Conservation (phyloP, 2,797 vertebrate species). For the Pempheris klunzingeri region DNA sequence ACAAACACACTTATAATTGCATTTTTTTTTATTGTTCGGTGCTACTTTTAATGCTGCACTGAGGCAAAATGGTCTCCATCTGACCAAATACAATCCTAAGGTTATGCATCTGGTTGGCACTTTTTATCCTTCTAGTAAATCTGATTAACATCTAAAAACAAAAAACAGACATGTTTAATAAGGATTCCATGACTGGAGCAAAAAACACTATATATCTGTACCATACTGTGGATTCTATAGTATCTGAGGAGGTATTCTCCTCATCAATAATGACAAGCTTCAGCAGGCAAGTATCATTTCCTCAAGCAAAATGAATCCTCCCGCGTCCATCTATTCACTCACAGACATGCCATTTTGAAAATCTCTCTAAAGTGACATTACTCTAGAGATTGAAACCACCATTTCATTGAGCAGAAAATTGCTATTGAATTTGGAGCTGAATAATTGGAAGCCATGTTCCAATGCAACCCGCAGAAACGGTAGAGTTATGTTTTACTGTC, state of each 20-base stretch:
- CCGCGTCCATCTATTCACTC: conserved; percentile 82
- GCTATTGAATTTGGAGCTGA: conserved; percentile 87
- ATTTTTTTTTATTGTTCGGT: conserved; percentile 78
- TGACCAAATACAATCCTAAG: conserved; percentile 72
- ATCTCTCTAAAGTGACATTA: conserved; percentile 84
- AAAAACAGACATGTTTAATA: conserved; percentile 49
- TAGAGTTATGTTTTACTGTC: conserved; percentile 85
- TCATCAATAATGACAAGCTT: conserved; percentile 84
- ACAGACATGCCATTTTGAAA: conserved; percentile 81
- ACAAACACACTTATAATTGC: conserved; percentile 85
- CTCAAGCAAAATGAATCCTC: conserved; percentile 79
- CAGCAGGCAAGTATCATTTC: conserved; percentile 83
- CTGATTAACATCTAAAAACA: conserved; percentile 54
- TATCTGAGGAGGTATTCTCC: conserved; percentile 64
- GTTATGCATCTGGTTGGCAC: conserved; percentile 61
- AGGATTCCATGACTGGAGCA: conserved; percentile 7
- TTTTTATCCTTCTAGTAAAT: conserved; percentile 56
- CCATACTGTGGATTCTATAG: conserved; percentile 56
- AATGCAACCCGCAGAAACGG: conserved; percentile 68
- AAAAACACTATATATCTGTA: conserved; percentile 34
- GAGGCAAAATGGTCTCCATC: conserved; percentile 77
- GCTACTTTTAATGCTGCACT: conserved; percentile 79
- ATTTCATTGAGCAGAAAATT: conserved; percentile 87
- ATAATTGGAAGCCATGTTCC: conserved; percentile 84
- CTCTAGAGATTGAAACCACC: conserved; percentile 85